Conservation (phyloP, 2,888 invertebrate genomes). For the Galerucella calmariensis region DNA sequence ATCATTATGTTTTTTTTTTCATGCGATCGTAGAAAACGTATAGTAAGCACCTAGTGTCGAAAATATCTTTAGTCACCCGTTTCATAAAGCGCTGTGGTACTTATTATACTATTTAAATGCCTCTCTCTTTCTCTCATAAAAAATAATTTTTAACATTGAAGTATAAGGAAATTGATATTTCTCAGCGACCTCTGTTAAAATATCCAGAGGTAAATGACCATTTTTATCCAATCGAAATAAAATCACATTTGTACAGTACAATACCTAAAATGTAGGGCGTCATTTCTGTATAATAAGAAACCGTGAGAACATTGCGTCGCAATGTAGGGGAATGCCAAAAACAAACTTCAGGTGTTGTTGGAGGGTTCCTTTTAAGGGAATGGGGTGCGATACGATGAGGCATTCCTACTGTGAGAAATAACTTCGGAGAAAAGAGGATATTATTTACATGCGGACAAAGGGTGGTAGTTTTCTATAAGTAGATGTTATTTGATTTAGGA, state of each 20-base stretch:
- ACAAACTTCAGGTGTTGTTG: slow-evolving; percentile 28
- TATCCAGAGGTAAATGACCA: not conserved
- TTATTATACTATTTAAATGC: no score
- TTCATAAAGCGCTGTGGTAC: no score
- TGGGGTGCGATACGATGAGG: slow-evolving; percentile 9
- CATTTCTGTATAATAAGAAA: slow-evolving; percentile 21
- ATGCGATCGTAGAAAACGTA: no score
- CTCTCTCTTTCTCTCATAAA: no score
- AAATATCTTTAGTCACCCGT: no score
- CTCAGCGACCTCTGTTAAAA: not conserved
- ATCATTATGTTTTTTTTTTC: no score
- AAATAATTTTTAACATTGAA: no score
- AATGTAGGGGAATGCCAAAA: slow-evolving; percentile 23
- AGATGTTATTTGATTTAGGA: slow-evolving; percentile 32
- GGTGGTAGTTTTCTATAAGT: slow-evolving; percentile 24
- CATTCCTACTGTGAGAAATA: slow-evolving; percentile 25
- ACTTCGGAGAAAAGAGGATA: slow-evolving; percentile 22
- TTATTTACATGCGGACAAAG: slow-evolving; percentile 33
- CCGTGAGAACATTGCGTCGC: slow-evolving; percentile 22
- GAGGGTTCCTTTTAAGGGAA: slow-evolving; percentile 12
- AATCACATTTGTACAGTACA: slow-evolving; percentile 12
- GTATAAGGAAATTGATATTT: not conserved
- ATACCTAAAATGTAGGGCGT: slow-evolving; percentile 17
- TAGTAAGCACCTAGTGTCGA: no score
- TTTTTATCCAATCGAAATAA: not conserved